Evolutionary conservation across 2,797 vertebrate species (phyloP).

Genomic region (Pantherophis vulpinus): DNA sequence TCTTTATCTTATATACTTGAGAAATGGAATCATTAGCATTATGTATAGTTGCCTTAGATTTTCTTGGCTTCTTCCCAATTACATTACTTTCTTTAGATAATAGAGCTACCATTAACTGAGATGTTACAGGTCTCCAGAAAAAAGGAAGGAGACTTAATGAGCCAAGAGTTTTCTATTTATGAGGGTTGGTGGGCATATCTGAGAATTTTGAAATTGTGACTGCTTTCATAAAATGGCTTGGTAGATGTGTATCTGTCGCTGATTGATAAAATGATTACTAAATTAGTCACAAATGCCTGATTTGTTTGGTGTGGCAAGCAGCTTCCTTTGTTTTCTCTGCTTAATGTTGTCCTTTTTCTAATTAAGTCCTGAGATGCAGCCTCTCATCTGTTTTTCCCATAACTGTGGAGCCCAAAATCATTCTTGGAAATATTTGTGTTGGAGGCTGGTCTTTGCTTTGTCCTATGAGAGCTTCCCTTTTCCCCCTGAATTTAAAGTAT

Average conservation of each 20-base stretch:
- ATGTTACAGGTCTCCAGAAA: not conserved
- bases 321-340: not conserved
- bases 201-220: not conserved
- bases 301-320: not conserved
- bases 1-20: not conserved
- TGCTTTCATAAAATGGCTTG: not conserved
- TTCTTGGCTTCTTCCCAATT: not conserved
- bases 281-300: not conserved
- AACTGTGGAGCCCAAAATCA: not conserved
- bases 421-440: not conserved
- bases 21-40: not conserved
- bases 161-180: not conserved
- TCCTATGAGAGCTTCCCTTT: not conserved
- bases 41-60: not conserved
- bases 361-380: not conserved
- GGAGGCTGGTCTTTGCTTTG: not conserved
- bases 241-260: not conserved
- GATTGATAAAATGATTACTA: not conserved
- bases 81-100: not conserved
- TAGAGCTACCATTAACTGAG: not conserved
- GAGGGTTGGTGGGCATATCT: not conserved
- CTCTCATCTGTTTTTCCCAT: not conserved
- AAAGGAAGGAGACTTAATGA: not conserved
- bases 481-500: not conserved
- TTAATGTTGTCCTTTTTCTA: not conserved